Conservation (phyloP, 2,113 vertebrate genomes). For the Tragelaphus buxtoni region DNA sequence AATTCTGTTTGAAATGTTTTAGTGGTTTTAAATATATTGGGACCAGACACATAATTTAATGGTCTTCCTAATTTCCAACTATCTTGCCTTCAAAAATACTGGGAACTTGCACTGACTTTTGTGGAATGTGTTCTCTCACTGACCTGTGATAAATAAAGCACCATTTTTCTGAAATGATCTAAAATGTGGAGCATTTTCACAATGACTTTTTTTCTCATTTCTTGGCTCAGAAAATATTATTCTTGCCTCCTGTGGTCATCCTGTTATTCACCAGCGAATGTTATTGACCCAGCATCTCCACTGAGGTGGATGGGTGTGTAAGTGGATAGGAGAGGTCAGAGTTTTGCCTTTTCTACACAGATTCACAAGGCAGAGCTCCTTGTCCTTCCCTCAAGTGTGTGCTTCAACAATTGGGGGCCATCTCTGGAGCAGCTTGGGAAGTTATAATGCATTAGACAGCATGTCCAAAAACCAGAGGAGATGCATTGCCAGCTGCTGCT, state of each 20-base stretch:
- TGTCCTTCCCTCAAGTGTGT: not conserved
- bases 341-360: not conserved
- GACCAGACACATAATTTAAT: not conserved
- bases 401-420: not conserved
- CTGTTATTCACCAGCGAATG: not conserved
- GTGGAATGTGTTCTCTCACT: not conserved
- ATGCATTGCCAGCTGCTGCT: not conserved
- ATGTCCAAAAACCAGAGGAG: not conserved
- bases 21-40: not conserved
- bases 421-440: not conserved
- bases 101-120: not conserved
- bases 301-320: not conserved
- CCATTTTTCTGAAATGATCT: not conserved
- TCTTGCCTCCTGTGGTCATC: not conserved
- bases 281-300: not conserved
- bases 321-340: not conserved
- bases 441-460: not conserved
- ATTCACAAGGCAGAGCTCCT: not conserved
- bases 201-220: constrained; percentile 1
- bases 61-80: not conserved
- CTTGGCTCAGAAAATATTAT: constrained; percentile 17
- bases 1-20: not conserved
- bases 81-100: not conserved
- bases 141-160: not conserved
- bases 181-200: not conserved